Evolutionary conservation across 53 echinoderm and acorn worm genomes (phyloP).

Genomic region (Paelopatides confundens): DNA sequence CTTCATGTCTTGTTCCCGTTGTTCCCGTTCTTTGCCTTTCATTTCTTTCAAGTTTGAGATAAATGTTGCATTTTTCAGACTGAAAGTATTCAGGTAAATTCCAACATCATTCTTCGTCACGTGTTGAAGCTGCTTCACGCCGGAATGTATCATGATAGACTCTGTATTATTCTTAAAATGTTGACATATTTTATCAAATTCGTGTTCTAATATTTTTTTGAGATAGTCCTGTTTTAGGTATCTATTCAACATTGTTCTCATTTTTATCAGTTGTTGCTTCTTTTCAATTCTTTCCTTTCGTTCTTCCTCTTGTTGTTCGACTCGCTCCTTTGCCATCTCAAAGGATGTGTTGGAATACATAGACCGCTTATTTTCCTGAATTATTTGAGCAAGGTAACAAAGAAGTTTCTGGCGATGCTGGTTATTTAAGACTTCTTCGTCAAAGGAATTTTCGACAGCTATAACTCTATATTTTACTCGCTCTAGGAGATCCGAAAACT

Average conservation of each 20-base stretch:
- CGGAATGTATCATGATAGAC: background rate
- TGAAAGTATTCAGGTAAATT: background rate
- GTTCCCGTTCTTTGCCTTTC: background rate
- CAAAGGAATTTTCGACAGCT: background rate
- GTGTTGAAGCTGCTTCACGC: background rate
- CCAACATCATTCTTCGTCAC: background rate
- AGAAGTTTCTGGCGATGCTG: constrained; percentile 6
- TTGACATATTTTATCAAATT: background rate
- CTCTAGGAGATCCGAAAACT: too few species aligned
- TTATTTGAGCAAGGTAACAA: background rate
- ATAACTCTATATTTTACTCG: background rate
- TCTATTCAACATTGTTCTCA: background rate
- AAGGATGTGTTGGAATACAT: background rate
- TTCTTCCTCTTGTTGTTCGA: background rate
- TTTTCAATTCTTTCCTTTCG: background rate
- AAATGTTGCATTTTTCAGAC: background rate
- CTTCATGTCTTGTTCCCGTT: background rate
- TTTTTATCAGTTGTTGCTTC: background rate
- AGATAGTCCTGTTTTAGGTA: background rate
- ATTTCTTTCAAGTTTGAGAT: background rate
- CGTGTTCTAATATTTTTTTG: background rate
- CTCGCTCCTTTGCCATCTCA: background rate
- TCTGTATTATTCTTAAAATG: background rate
- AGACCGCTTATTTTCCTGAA: background rate
- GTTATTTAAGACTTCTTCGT: background rate